Percentiles rank a stretch among this genome's conserved stretches.
Evolutionary conservation across 2,888 invertebrate species (phyloP).

Genomic region (Xestia rhomboidea): DNA sequence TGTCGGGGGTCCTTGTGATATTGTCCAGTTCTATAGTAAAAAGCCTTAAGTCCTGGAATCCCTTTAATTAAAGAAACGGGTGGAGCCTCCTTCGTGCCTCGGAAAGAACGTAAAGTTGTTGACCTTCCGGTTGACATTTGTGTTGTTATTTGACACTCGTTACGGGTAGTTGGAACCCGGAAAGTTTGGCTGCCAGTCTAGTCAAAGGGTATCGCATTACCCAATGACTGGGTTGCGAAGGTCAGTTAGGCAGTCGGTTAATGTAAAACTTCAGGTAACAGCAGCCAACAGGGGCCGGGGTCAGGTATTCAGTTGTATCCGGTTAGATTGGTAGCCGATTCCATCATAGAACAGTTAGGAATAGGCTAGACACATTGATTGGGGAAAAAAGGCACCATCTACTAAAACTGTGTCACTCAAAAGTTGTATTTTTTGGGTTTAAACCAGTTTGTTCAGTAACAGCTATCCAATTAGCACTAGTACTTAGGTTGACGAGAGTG

Average conservation of each 20-base stretch:
- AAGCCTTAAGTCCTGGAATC: neutral
- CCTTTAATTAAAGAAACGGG: neutral
- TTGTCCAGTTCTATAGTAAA: neutral
- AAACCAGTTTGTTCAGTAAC: too few relatives aligned
- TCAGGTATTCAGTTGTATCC: neutral
- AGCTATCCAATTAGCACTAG: neutral
- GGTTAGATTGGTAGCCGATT: neutral
- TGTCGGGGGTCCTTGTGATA: neutral
- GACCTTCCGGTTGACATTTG: neutral
- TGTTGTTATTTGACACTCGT: neutral
- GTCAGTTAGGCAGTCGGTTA: neutral
- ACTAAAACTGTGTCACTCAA: too few relatives aligned
- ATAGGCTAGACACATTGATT: neutral
- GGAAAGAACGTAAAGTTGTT: neutral
- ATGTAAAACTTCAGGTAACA: too few relatives aligned
- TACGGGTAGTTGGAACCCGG: neutral
- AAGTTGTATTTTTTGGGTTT: neutral
- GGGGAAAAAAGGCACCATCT: too few relatives aligned
- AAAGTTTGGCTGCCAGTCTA: neutral
- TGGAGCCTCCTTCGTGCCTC: neutral
- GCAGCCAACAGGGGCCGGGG: too few relatives aligned
- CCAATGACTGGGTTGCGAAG: neutral
- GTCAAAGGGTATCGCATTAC: neutral
- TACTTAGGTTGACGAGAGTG: conserved; percentile 15
- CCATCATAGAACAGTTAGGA: neutral